phyloP scores from a whole-genome alignment of 2,113 vertebrate species.

The Enhydra lutris region DNA sequence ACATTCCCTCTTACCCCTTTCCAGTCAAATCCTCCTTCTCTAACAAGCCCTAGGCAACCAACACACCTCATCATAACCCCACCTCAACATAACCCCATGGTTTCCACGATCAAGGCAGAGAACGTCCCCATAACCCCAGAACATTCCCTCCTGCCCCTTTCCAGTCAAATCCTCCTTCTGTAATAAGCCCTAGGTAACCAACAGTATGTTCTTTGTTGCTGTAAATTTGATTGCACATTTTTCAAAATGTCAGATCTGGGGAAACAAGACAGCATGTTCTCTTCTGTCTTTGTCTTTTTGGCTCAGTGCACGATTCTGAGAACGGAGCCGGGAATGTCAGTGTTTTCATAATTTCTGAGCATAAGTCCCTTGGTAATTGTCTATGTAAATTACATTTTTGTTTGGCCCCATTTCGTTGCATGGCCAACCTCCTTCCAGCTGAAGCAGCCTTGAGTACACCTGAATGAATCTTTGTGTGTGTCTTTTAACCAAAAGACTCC shows the following conservation, averaged over 20 bases:
- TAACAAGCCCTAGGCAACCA: not conserved
- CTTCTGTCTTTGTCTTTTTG: not conserved
- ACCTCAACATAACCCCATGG: not conserved
- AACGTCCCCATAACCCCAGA: not conserved
- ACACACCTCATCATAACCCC: too few relatives aligned
- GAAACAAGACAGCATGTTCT: fast-evolving
- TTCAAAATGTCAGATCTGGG: not conserved
- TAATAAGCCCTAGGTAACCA: not conserved
- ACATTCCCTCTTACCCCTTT: too few relatives aligned
- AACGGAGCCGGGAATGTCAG: fast-evolving
- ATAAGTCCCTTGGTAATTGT: not conserved
- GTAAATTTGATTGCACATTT: fast-evolving
- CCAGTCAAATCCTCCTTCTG: too few relatives aligned
- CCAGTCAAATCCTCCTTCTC: too few relatives aligned
- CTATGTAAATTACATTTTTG: not conserved
- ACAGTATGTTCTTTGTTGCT: not conserved
- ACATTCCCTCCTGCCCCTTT: not conserved
- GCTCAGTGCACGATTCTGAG: fast-evolving
- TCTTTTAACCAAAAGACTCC: not conserved
- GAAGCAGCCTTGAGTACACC: not conserved
- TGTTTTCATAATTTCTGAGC: too few relatives aligned
- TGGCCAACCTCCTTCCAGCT: not conserved
- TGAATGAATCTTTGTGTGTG: not conserved
- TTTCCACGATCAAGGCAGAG: not conserved
- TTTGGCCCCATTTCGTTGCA: not conserved